Conservation (phyloP, 2,113 vertebrate species). For the Thalassoma bifasciatum region DNA sequence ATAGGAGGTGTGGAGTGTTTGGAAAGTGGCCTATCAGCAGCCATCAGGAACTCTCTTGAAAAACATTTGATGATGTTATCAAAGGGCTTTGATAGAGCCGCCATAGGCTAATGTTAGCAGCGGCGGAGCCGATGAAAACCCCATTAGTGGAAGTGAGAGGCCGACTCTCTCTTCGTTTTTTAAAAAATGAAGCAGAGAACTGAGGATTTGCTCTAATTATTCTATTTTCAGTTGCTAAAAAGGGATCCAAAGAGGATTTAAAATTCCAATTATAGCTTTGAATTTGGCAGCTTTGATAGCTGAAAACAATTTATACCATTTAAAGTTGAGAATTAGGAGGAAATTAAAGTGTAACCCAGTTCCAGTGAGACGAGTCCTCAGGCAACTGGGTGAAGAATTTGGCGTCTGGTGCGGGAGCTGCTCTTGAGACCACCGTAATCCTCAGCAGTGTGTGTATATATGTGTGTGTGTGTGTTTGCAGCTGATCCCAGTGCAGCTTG, state of each 20-base stretch:
- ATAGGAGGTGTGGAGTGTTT: constrained; percentile 35
- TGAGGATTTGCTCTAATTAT: constrained; percentile 75
- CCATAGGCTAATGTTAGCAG: constrained; percentile 31
- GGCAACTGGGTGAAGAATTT: constrained; percentile 56
- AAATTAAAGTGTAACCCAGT: constrained; percentile 76
- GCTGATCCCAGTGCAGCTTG: constrained; percentile 72
- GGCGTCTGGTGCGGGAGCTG: constrained; percentile 50
- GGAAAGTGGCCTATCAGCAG: constrained; percentile 36
- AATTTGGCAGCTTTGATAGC: constrained; percentile 70
- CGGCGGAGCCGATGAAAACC: constrained; percentile 40
- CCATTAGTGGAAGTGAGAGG: constrained; percentile 36
- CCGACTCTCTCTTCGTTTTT: constrained; percentile 33
- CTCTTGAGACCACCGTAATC: constrained; percentile 66
- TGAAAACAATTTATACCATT: constrained; percentile 77
- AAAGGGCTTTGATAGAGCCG: constrained; percentile 46
- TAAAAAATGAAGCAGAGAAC: constrained; percentile 27
- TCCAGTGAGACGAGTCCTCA: constrained; percentile 59
- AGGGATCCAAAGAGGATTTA: constrained; percentile 68
- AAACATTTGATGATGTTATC: constrained; percentile 62
- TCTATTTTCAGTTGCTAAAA: constrained; percentile 72
- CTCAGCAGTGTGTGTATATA: constrained; percentile 18
- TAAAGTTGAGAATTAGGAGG: constrained; percentile 75
- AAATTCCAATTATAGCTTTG: constrained; percentile 76
- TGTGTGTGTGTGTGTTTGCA: constrained; percentile 34
- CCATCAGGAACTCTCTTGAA: constrained; percentile 52